Conservation (phyloP, 2,888 invertebrate species). For the Callinectes sapidus region DNA sequence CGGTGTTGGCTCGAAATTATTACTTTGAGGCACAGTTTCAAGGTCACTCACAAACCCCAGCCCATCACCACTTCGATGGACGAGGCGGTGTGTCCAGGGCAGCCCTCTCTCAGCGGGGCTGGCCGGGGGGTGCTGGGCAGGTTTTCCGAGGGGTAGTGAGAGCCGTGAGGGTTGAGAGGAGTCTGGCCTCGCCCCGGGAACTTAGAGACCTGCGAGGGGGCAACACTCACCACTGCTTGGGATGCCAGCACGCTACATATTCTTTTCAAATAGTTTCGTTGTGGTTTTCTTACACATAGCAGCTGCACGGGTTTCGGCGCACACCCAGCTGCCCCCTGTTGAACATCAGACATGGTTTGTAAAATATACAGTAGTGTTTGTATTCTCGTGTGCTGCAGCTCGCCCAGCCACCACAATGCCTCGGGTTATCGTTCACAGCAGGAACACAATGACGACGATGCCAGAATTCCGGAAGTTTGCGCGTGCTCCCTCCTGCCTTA, state of each 20-base stretch:
- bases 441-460: constrained; percentile 52
- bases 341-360: neutral
- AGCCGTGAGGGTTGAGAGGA: constrained; percentile 48
- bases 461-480: constrained; percentile 65
- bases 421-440: constrained; percentile 43
- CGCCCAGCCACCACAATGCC: neutral
- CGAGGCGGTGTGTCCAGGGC: neutral
- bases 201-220: constrained; percentile 54
- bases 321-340: neutral
- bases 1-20: neutral
- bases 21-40: neutral
- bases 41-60: neutral
- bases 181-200: constrained; percentile 49
- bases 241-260: constrained; percentile 8
- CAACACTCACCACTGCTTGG: constrained; percentile 48
- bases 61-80: constrained; percentile 29
- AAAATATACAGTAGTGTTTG: neutral
- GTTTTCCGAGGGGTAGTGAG: constrained; percentile 47
- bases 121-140: constrained; percentile 20
- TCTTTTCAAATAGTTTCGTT: constrained; percentile 49
- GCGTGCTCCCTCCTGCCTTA: constrained; percentile 55
- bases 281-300: neutral
- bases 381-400: neutral
- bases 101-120: constrained; percentile 17
- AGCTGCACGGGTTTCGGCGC: neutral